Base-by-base conservation (phyloP, 1,140 invertebrate genomes). In the Cheumatopsyche charites region DNA sequence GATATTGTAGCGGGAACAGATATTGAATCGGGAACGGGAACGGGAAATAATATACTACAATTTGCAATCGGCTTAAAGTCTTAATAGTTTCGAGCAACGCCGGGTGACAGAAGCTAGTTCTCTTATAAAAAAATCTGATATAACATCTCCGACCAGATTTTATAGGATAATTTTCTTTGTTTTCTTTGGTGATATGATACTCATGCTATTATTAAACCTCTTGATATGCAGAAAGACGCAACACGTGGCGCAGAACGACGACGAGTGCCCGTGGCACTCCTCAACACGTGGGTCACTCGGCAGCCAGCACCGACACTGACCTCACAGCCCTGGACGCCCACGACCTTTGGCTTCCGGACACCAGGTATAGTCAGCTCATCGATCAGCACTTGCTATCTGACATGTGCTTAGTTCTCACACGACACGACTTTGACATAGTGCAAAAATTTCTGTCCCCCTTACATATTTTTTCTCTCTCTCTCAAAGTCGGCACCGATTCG, bases 301-400 rank as follows among this genome's bases (percentile, higher is more conserved):
- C 89, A 0, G 88, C 90, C 2, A 93, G 91, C 9, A 92, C 91
- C 0, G 91, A 93, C 77, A 93, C 91, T 0, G 92, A 94, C 79
- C 83, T 93, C 42, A 91, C 91, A 43, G 92, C 90, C 0, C 82
- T 93, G 71, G 91, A 92, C 79, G 91, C 90, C 12, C 90, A 92
- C 79, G 91, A 93, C 75, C 85, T 93, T 1, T 93, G 91, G 91
- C 82, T 93, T 42, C 90, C 90, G 62, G 91, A 93, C 73, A 88
- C 89, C 52, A 86, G 86, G 87, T 87, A 79, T 77, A 47, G 9
- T 9, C 29, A 4, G 3, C 4, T 13, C 45, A 49, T 49, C 45
- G 13, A 49, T 49, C 45, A 49, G 3, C 3, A 3, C 3, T 36
- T 4, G 29, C 9, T 36, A 36, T 36, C 9, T 49, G 17, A n/a